Base-by-base conservation (phyloP, 2,888 invertebrate genomes). In the Drosophila fungiperda region DNA sequence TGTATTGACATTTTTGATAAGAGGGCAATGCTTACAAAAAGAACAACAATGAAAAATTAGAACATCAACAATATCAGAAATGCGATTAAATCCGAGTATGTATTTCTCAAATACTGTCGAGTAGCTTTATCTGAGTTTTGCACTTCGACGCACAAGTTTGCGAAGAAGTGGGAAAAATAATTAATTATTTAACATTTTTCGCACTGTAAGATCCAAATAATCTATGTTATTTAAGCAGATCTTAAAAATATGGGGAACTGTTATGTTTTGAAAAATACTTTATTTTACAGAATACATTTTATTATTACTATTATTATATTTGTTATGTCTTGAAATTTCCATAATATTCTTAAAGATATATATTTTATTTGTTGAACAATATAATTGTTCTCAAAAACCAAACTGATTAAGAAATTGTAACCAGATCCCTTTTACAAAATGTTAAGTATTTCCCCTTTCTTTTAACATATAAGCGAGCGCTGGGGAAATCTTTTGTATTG, bases 21-120 rank as follows among this genome's bases (percentile, higher is more conserved):
- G 72, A 52, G 76, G 66, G 62, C 76, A 77, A 66, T 50, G 68
- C 60, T 49, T 53, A 70, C 45, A 58, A 65, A 12, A 71, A 23
- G 26, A 55, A 59, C 35, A 57, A 45, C 45, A 45, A 45, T 15
- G 45, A 15, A 23, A 8, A 69, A 55, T n/a, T 20, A 52, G 15
- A 23, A 17, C 1, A 49, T 23, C 9, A 53, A 63, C 15, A 52
- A 38, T 35, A 63, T 7, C 20, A 49, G n/a, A 36, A 62, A 58
- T 40, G 55, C 57, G 73, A 76, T 76, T 76, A 70, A 65, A 59
- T 50, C 23, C 7, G 20, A 55, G 17, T 35, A 33, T 17, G 38
- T 40, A 55, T 61, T 62, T 59, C 58, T 73, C 48, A 74, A 75
- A 68, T 65, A 69, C 35, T 29, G 23, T n/a, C 49, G 49, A 23